Conservation (phyloP, 1,140 invertebrate genomes). For the Fragariocoptes setiger region DNA sequence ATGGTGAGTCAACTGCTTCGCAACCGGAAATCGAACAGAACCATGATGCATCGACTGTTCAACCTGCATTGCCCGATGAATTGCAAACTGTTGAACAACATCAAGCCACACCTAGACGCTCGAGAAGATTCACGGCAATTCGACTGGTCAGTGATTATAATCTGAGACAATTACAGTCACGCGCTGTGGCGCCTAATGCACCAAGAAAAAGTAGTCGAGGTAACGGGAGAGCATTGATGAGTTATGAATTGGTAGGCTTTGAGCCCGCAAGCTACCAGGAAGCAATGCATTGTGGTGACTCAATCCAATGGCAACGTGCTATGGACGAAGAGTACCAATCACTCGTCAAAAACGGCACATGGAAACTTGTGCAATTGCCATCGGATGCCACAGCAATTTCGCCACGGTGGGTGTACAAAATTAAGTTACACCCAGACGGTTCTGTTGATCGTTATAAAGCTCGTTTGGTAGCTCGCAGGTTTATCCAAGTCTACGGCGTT, state of each 20-base stretch:
- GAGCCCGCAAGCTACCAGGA: slow-evolving; percentile 12
- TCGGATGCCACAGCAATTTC: slow-evolving; percentile 8
- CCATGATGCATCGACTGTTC: too few species aligned
- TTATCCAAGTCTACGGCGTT: slow-evolving; percentile 9
- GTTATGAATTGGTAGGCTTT: too few species aligned
- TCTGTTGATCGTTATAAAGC: slow-evolving; percentile 15
- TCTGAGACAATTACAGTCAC: neutral
- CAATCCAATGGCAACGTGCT: slow-evolving; percentile 14
- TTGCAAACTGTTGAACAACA: too few species aligned
- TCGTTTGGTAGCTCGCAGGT: slow-evolving; percentile 16
- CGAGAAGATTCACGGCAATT: neutral
- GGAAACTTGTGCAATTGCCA: slow-evolving; percentile 13
- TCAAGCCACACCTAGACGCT: neutral
- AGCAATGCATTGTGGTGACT: slow-evolving; percentile 12
- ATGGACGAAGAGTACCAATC: slow-evolving; percentile 16
- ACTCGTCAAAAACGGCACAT: slow-evolving; percentile 16
- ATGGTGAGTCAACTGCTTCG: too few species aligned
- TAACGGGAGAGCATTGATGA: too few species aligned
- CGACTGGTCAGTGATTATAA: neutral
- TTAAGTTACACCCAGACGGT: slow-evolving; percentile 15
- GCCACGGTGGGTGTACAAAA: slow-evolving; percentile 16
- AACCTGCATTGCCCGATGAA: too few species aligned
- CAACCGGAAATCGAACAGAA: too few species aligned
- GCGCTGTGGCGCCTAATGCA: neutral
- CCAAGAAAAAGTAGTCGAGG: neutral